phyloP scores from a whole-genome alignment of 2,113 vertebrate genomes.

The Siniperca knerii region DNA sequence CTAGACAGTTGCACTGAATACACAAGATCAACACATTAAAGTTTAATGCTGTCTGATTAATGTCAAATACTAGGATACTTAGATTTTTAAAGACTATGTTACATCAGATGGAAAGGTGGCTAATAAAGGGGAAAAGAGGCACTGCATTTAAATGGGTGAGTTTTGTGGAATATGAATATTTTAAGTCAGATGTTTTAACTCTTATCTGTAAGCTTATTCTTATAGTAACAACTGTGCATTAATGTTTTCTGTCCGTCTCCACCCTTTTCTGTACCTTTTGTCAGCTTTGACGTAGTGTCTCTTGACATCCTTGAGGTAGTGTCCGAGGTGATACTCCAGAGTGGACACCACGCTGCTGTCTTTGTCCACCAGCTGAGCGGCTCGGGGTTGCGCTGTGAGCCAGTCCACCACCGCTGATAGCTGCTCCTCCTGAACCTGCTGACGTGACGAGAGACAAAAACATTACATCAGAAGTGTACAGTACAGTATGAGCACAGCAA shows the following conservation, averaged over 20 bases:
- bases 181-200: neutral
- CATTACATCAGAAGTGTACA: neutral
- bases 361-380: conserved; percentile 95
- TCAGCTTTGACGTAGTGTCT: conserved; percentile 95
- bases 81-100: no score
- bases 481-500: neutral
- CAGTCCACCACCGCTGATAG: conserved; percentile 95
- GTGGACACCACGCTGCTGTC: conserved; percentile 95
- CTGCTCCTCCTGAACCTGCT: conserved; percentile 97
- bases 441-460: conserved; percentile 1
- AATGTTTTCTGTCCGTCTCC: neutral
- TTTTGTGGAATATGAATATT: neutral
- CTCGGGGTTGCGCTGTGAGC: conserved; percentile 94
- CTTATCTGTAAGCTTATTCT: neutral
- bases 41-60: neutral
- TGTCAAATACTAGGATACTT: no score
- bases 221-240: neutral
- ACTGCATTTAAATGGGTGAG: no score
- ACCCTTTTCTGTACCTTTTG: conserved; percentile 87
- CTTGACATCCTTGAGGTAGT: conserved; percentile 96
- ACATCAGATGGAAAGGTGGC: no score
- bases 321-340: conserved; percentile 91
- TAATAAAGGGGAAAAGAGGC: no score
- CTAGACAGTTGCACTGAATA: no score
- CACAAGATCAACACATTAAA: neutral